Conservation (phyloP, 2,113 vertebrate species). For the Pogonocichla stellata region DNA sequence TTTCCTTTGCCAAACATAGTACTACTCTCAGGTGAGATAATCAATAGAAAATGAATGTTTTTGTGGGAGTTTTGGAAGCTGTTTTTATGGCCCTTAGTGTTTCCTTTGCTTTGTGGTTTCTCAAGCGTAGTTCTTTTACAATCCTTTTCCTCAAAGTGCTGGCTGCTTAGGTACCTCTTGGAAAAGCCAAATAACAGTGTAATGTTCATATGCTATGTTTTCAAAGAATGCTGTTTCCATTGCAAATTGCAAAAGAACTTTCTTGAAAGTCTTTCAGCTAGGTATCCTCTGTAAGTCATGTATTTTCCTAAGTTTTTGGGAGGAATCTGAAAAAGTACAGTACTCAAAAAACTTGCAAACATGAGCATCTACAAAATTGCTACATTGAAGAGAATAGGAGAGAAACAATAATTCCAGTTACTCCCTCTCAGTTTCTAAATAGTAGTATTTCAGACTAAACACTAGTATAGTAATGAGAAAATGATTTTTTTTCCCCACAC, state of each 20-base stretch:
- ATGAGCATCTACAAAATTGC: background rate
- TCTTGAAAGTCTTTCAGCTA: background rate
- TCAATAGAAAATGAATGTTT: background rate
- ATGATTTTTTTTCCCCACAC: background rate
- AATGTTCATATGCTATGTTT: background rate
- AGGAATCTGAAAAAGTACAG: background rate
- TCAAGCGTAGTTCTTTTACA: background rate
- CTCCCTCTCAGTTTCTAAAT: background rate
- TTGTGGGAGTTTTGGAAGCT: background rate
- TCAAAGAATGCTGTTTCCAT: background rate
- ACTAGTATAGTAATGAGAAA: background rate
- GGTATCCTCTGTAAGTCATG: background rate
- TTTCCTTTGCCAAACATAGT: slow-evolving; percentile 9
- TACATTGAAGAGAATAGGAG: background rate
- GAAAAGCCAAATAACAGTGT: background rate
- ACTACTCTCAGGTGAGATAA: background rate
- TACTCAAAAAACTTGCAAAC: background rate
- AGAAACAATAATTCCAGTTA: background rate
- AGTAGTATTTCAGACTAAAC: background rate
- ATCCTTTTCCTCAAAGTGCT: background rate
- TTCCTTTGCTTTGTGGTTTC: background rate
- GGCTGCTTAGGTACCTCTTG: background rate
- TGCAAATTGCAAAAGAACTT: background rate
- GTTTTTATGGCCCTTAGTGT: background rate
- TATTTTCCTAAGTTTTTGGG: background rate